These are phyloP conservation scores for Calephelis nemesis DNA, from an alignment of 1,140 invertebrate genomes.

Conservation along the genomic window DNA sequence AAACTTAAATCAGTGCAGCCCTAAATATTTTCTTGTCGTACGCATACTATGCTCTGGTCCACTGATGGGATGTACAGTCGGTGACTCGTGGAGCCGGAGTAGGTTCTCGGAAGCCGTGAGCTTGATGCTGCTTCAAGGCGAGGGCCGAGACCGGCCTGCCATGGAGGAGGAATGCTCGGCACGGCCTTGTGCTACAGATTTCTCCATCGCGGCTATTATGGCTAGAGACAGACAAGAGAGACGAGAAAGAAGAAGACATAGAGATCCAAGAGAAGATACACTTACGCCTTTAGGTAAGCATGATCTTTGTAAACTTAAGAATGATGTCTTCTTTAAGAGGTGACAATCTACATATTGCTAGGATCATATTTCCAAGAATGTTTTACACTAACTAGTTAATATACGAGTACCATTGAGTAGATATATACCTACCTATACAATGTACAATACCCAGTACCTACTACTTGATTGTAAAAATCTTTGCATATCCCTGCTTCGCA, in stretches of 20 bases:
- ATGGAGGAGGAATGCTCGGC: slow-evolving; percentile 82
- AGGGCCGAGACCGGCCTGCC: slow-evolving; percentile 59
- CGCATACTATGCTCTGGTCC: slow-evolving; percentile 54
- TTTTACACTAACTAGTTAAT: too few relatives aligned
- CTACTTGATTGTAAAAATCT: too few relatives aligned
- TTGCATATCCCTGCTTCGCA: too few relatives aligned
- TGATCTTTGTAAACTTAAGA: neutral
- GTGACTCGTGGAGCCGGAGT: slow-evolving; percentile 60
- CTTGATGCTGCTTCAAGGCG: slow-evolving; percentile 76
- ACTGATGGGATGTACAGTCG: slow-evolving; percentile 73
- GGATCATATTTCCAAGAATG: too few relatives aligned
- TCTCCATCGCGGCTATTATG: slow-evolving; percentile 94
- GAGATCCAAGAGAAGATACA: slow-evolving; percentile 73
- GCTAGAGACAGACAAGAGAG: slow-evolving; percentile 81
- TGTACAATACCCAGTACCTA: too few relatives aligned
- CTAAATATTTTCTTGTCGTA: slow-evolving; percentile 22
- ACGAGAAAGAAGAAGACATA: slow-evolving; percentile 63
- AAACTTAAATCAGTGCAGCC: slow-evolving; percentile 26
- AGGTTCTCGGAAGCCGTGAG: slow-evolving; percentile 52
- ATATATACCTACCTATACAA: too few relatives aligned
- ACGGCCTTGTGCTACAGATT: slow-evolving; percentile 88
- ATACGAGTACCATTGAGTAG: too few relatives aligned
- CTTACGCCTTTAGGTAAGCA: slow-evolving; percentile 66
- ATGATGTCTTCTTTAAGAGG: neutral
- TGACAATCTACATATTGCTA: too few relatives aligned